Evolutionary conservation across 1,140 invertebrate species (phyloP).

Genomic region (Meloidogyne hapla): DNA sequence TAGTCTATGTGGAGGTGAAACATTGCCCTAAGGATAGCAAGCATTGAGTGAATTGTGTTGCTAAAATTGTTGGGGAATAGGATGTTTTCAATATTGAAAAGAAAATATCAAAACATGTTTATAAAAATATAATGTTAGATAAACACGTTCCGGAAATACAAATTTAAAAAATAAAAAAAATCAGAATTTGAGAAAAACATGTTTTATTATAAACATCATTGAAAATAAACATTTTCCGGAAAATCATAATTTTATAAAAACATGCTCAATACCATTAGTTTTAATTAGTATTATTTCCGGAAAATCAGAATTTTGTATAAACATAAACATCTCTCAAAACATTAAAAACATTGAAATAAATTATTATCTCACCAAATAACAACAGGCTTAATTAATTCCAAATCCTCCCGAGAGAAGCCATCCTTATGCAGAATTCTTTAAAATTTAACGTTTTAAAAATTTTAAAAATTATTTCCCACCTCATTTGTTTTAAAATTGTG

Average conservation of each 20-base stretch:
- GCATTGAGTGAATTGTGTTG: conserved; percentile 62
- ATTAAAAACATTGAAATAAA: no score
- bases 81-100: no score
- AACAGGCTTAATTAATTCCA: conserved; percentile 62
- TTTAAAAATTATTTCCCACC: conserved; percentile 32
- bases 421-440: conserved; percentile 59
- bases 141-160: no score
- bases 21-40: conserved; percentile 62
- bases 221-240: no score
- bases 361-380: conserved; percentile 37
- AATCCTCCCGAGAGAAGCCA: conserved; percentile 60
- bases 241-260: no score
- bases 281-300: no score
- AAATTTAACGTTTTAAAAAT: not conserved
- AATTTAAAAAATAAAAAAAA: no score
- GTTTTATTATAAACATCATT: no score
- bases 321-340: no score
- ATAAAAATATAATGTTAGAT: not conserved
- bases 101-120: not conserved
- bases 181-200: no score
- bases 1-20: conserved; percentile 64
- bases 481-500: conserved; percentile 67
- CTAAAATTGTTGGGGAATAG: conserved; percentile 36
- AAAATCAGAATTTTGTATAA: no score
- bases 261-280: no score